These are phyloP conservation scores for human (Homo sapiens) DNA, from an alignment of 2,113 vertebrate genomes.

Conservation along the genomic window GRCh38 chr3:113416501-113417000, in stretches of 20 bases:
- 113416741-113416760: neutral
- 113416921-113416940: neutral
- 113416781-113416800: conserved; percentile 30
- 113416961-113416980: neutral
- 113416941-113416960: neutral
- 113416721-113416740: neutral
- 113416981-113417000: neutral
- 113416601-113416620: conserved; percentile 87
- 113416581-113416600: conserved; percentile 93
- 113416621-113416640: conserved; percentile 87
- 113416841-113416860: neutral
- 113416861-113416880: neutral
- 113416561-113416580: conserved; percentile 92
- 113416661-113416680: neutral
- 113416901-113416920: neutral
- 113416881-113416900: neutral
- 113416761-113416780: neutral
- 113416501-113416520: conserved; percentile 14
- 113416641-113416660: conserved; percentile 60
- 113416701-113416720: neutral
- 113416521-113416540: conserved; percentile 92
- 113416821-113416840: neutral
- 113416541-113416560: conserved; percentile 89
- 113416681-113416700: neutral
- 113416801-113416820: neutral